Evolutionary conservation across 2,113 vertebrate species (phyloP), one percentile per base, ranked within the genome.

Genomic region (Empidonax traillii): DNA sequence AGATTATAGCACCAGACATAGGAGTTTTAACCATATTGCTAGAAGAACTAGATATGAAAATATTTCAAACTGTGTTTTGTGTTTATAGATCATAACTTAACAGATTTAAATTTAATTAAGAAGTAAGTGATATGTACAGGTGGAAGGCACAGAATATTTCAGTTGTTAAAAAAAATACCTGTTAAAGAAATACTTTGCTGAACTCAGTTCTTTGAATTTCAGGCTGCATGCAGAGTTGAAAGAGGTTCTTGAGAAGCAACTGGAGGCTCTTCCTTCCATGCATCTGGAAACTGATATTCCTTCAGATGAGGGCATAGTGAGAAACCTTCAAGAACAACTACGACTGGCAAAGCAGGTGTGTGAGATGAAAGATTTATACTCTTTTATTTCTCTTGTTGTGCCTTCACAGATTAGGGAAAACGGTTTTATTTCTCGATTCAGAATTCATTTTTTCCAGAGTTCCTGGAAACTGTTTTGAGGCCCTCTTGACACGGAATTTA

Each of bases 151-250:
- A 2, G 19, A 51, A 12, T 46, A 43, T 41, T 86, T 94, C 46
- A 52, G 8, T 61, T 87, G 13, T 75, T 62, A 4, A 82, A 82
- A 92, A 78, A 53, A 31, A 10, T 44, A 11, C 7, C 12, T 68
- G 9, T 59, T 91, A 28, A 44, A 73, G 46, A 63, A 77, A 59
- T 37, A 55, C 17, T 37, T 82, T 30, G 18, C 59, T 86, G 44
- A 94, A 66, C 20, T 72, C n/a, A 8, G 4, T 76, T 85, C 30
- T 85, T 80, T 89, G 53, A 58, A 91, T 95, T 91, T 41, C 90
- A 99, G 99, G 91, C 97, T 99, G 59, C 98, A 99, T 85, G 81
- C 94, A 41, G 98, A 99, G 95, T 97, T 99, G 91, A 98, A 98
- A 90, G 97, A 98, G 44, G 96, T 96, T 49, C 85, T 99, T 87